A percentile compares a stretch with the other conserved stretches of the same genome.
phyloP scores from a whole-genome alignment of 1,140 invertebrate species.

The Phthorimaea operculella region DNA sequence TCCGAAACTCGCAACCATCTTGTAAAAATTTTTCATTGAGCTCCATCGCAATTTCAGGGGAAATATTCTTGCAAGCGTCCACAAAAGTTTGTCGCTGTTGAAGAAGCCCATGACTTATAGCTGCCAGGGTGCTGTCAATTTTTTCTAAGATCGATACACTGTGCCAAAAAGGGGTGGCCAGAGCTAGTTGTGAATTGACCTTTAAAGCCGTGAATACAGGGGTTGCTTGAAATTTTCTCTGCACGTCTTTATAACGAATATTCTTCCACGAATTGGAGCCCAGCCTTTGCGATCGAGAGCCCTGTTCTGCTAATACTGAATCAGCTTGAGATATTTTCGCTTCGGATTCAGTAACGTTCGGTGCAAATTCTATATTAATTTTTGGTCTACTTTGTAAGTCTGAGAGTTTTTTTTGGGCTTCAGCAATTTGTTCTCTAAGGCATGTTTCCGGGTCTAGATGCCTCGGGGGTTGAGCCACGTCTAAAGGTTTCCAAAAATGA shows the following conservation, averaged over 20 bases:
- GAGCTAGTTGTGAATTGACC: conserved; percentile 9
- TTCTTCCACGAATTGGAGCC: conserved; percentile 21
- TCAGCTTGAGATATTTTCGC: not conserved
- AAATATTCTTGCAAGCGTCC: not conserved
- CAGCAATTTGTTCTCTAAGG: not conserved
- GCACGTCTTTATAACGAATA: conserved; percentile 23
- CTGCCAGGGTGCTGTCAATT: conserved; percentile 6
- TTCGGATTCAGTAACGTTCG: not conserved
- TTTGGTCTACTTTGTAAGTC: not conserved
- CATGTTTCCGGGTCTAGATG: not conserved
- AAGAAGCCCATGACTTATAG: conserved; percentile 6
- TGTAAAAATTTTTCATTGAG: not conserved
- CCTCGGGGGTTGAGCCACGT: too few relatives aligned
- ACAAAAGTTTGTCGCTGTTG: conserved; percentile 4
- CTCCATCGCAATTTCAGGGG: not conserved
- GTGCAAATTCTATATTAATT: conserved; percentile 9
- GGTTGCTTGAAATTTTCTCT: conserved; percentile 24
- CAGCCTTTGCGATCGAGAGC: conserved; percentile 15
- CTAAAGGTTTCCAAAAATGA: too few relatives aligned
- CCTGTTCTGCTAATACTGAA: not conserved
- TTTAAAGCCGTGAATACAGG: conserved; percentile 21
- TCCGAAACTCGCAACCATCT: not conserved
- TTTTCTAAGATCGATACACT: not conserved
- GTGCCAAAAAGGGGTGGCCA: conserved; percentile 5
- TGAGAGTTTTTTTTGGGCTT: not conserved